These are phyloP conservation scores for Lemur catta DNA, from an alignment of 2,797 vertebrate genomes.

Conservation along the genomic window DNA sequence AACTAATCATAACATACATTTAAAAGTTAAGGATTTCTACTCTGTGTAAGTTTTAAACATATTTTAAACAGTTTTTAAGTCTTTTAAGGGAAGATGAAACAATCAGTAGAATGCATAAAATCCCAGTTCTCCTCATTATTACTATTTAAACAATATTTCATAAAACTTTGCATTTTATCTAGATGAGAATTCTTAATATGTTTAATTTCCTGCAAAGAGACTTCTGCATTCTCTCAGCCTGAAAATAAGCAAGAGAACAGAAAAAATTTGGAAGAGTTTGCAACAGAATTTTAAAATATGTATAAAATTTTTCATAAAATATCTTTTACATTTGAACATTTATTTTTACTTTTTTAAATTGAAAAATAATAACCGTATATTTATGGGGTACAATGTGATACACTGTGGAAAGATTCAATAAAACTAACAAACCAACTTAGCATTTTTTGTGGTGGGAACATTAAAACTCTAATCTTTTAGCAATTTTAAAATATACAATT, in stretches of 20 bases:
- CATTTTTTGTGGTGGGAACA: neutral
- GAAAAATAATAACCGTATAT: neutral
- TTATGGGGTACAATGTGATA: neutral
- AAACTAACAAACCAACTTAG: neutral
- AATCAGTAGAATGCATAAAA: neutral
- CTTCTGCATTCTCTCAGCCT: neutral
- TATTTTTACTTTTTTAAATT: neutral
- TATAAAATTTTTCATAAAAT: neutral
- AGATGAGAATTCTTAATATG: neutral
- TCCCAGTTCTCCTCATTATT: neutral
- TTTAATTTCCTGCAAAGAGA: neutral
- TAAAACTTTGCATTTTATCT: neutral
- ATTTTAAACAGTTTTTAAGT: neutral
- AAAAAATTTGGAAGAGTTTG: neutral
- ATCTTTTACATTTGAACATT: neutral
- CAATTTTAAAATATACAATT: neutral
- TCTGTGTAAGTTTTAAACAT: neutral
- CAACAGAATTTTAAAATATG: neutral
- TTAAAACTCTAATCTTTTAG: neutral
- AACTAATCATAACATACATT: neutral
- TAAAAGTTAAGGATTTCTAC: slow-evolving; percentile 28
- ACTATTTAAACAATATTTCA: slow-evolving; percentile 2
- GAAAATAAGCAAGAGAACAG: neutral
- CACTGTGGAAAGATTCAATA: neutral
- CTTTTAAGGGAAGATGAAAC: slow-evolving; percentile 12